These are phyloP conservation scores for Drosophila prostipennis DNA, from an alignment of 2,888 invertebrate species.

Conservation along the genomic window DNA sequence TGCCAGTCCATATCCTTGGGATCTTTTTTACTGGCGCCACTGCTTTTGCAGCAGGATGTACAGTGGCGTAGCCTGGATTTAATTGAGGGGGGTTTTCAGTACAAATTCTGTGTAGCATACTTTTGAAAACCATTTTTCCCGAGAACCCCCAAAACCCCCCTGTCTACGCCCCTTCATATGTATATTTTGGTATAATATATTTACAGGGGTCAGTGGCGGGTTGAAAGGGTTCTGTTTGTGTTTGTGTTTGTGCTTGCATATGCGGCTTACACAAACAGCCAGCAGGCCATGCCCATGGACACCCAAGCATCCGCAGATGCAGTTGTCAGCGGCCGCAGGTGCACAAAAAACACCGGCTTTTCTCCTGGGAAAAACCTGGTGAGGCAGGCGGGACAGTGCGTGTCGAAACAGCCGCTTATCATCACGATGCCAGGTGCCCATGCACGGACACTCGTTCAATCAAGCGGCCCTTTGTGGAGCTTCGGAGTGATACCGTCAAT, in stretches of 20 bases:
- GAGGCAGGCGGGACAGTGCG: constrained; percentile 10
- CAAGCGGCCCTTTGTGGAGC: constrained; percentile 43
- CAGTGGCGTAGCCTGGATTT: background rate
- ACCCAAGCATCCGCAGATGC: constrained; percentile 38
- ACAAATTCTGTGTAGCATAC: no score
- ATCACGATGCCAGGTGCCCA: constrained; percentile 26
- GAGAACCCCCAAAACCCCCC: no score
- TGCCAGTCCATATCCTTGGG: constrained; percentile 13
- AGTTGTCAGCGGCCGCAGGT: constrained; percentile 40
- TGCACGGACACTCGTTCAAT: constrained; percentile 51
- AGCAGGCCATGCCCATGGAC: constrained; percentile 3
- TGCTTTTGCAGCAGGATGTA: background rate
- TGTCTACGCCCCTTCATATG: no score
- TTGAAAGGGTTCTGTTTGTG: constrained; percentile 20
- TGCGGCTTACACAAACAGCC: constrained; percentile 59
- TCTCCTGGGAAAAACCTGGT: background rate
- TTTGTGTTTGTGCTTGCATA: constrained; percentile 54
- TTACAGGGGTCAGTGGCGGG: constrained; percentile 1
- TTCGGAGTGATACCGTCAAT: constrained; percentile 53
- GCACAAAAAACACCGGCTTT: constrained; percentile 20
- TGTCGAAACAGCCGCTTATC: constrained; percentile 54
- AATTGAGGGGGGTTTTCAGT: no score
- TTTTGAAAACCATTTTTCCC: no score
- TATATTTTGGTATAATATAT: background rate
- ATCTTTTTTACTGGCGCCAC: background rate